These are phyloP conservation scores for Phoxinus dragarum DNA, from an alignment of 2,797 vertebrate species.

Conservation along the genomic window DNA sequence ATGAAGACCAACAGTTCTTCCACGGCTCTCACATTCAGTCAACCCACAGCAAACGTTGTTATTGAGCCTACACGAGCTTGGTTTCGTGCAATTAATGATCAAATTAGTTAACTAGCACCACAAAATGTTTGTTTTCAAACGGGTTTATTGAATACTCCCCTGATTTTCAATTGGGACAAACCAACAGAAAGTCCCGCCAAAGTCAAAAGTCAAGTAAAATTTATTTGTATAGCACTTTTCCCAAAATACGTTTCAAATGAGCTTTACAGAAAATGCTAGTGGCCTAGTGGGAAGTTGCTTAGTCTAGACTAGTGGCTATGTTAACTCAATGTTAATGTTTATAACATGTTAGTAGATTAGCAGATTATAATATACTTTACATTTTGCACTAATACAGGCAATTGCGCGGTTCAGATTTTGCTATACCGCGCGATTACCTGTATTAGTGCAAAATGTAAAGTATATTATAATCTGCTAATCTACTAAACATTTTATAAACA, in stretches of 20 bases:
- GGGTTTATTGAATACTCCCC: background rate
- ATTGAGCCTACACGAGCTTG: no score
- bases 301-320: no score
- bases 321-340: background rate
- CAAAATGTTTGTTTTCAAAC: background rate
- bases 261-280: background rate
- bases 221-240: background rate
- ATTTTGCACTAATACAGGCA: no score
- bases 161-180: background rate
- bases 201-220: background rate
- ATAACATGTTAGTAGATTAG: background rate
- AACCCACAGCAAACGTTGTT: constrained; percentile 23
- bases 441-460: no score
- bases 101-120: background rate
- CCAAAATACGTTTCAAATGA: background rate
- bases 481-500: background rate
- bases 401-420: background rate
- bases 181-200: background rate
- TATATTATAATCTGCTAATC: background rate
- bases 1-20: constrained; percentile 83
- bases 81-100: background rate
- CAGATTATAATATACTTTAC: background rate
- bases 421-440: background rate
- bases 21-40: constrained; percentile 71
- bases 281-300: no score